A percentile compares a stretch with the other conserved stretches of the same genome.
Conservation (phyloP, 2,888 invertebrate species). For the Phengaris arion region DNA sequence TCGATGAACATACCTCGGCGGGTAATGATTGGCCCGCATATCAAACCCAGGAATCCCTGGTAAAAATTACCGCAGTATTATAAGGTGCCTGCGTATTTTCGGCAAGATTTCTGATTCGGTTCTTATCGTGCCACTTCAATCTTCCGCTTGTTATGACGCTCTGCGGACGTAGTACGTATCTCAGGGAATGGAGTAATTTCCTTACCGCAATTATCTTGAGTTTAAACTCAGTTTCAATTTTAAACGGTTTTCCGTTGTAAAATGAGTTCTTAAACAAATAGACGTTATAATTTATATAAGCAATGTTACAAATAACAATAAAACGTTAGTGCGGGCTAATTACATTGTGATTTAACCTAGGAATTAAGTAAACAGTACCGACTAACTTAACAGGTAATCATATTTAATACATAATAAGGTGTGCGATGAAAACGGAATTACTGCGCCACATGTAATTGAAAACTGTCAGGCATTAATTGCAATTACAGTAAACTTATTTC, state of each 20-base stretch:
- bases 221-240: constrained; percentile 51
- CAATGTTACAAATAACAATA: neutral
- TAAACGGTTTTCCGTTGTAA: constrained; percentile 31
- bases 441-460: constrained; percentile 49
- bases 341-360: neutral
- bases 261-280: neutral
- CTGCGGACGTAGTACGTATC: constrained; percentile 49
- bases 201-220: constrained; percentile 50
- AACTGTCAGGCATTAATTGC: constrained; percentile 48
- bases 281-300: neutral
- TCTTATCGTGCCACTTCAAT: constrained; percentile 75
- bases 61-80: constrained; percentile 73
- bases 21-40: constrained; percentile 74
- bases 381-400: neutral
- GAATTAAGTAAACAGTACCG: neutral
- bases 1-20: constrained; percentile 53
- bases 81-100: constrained; percentile 67
- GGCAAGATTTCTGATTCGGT: constrained; percentile 73
- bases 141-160: constrained; percentile 66
- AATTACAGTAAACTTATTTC: constrained; percentile 46
- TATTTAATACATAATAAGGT: constrained; percentile 47
- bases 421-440: constrained; percentile 47
- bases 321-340: neutral
- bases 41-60: constrained; percentile 72
- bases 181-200: constrained; percentile 56